Evolutionary conservation across 2,888 invertebrate genomes (phyloP), one percentile per base, ranked within the genome.

Genomic region (Bombylius discolor): DNA sequence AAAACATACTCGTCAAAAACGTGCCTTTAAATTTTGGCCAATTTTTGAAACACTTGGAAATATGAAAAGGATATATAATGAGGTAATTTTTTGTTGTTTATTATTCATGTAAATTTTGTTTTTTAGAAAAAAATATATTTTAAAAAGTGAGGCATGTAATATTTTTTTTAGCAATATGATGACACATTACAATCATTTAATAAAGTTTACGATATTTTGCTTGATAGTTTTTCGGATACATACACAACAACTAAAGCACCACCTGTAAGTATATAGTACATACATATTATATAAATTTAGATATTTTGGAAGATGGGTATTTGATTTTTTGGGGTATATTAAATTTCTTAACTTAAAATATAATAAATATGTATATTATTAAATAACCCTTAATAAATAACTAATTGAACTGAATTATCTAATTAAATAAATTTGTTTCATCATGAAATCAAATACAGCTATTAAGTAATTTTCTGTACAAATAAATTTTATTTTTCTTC

Each of bases 191-290:
- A 64, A 33, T 68, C 73, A 5, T 56, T 74, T 1, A 65, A 67
- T 46, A 67, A 69, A 39, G 66, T 72, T 6, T 71, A 68, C 57
- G 72, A 73, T 57, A 59, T 70, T 44, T 56, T 74, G 4, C 65
- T 68, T 48, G 70, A 71, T 39, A 68, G 66, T 14, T 74, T 74
- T 52, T 65, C 67, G 14, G 73, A 73, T 61, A 70, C 72, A 4
- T 70, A 64, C 4, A 66, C 68, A 5, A 57, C 58, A 4, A 70
- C 70, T 36, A 64, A 49, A 36, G 56, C 70, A 7, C 61, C 58
- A 4, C 53, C 60, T n/a, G 54, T 55, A 55, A 45, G 14, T 55
- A 23, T 23, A 23, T 23, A 45, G 14, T 55, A 23, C 3, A 23
- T 23, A 23, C 23, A 23, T 23, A 31, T 13, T 23, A 31, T 13